Evolutionary conservation across 2,888 invertebrate species (phyloP), one percentile per base, ranked within the genome.

Genomic region (Camptogramma bilineatum): DNA sequence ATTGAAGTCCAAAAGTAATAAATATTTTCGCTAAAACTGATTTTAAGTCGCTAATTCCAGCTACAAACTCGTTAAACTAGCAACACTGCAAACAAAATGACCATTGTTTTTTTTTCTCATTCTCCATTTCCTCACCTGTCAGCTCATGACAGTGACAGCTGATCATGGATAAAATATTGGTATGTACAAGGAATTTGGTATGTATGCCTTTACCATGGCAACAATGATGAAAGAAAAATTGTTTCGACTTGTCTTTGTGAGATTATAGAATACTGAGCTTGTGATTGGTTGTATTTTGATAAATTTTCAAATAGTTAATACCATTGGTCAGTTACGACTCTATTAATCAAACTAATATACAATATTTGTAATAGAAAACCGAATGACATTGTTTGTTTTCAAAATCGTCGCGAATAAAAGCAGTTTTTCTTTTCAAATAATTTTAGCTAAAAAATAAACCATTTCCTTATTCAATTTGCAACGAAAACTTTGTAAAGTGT

Each of bases 361-460:
- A 17, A 8, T 7, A 17, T 44, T 44, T 16, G 44, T 44, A 16
- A 17, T 3, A 13, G 7, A 44, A 44, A 44, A 44, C 44, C 0
- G 28, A 16, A 1, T 17, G 17, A 1, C 21, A 13, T 34, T 44
- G 53, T 28, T 34, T 44, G 53, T 28, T 54, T 54, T 46, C 44
- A 54, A 54, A 46, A 44, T 46, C 17, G 16, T 54, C 54, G 42
- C 44, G 18, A 13, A 16, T 31, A 13, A 17, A 1, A 28, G 4
- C 51, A 53, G 44, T 16, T 54, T 54, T 46, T 7, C 9, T 10
- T 46, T 54, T 73, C 66, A 72, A 56, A 47, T 13, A 44, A 44
- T 17, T 44, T 17, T 44, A 16, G 2, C n/a, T 39, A 31, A 16
- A 44, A 17, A 44, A 44, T 44, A 44, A 16, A 44, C 4, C 0